These are phyloP conservation scores for Aegotheles bennettii DNA, from an alignment of 2,113 vertebrate genomes.

Conservation along the genomic window DNA sequence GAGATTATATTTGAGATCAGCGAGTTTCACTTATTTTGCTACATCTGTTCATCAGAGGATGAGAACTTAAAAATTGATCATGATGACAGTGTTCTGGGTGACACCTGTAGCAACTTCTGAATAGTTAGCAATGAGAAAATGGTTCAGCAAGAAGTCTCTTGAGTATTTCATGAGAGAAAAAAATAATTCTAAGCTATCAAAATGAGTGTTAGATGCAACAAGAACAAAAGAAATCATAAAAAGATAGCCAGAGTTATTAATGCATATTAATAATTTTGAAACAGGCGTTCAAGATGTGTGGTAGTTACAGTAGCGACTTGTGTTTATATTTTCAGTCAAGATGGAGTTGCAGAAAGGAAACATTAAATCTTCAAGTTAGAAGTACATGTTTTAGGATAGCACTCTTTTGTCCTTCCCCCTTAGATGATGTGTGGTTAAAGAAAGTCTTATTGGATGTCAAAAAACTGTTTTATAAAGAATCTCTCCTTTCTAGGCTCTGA, in stretches of 20 bases:
- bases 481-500: neutral
- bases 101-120: neutral
- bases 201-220: neutral
- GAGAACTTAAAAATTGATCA: neutral
- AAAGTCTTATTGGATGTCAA: neutral
- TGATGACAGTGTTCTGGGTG: neutral
- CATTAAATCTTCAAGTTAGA: neutral
- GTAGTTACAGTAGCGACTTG: neutral
- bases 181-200: neutral
- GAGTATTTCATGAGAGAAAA: neutral
- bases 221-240: neutral
- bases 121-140: neutral
- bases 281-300: neutral
- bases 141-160: neutral
- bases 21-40: neutral
- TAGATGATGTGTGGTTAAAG: neutral
- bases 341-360: neutral
- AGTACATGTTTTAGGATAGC: neutral
- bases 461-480: neutral
- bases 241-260: neutral
- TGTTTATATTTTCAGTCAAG: neutral
- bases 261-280: neutral
- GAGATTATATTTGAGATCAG: neutral
- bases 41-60: neutral
- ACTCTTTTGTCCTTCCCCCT: neutral